Percentiles rank a stretch among this genome's conserved stretches.
Conservation (phyloP, 2,113 vertebrate genomes). For the Plotosus lineatus region DNA sequence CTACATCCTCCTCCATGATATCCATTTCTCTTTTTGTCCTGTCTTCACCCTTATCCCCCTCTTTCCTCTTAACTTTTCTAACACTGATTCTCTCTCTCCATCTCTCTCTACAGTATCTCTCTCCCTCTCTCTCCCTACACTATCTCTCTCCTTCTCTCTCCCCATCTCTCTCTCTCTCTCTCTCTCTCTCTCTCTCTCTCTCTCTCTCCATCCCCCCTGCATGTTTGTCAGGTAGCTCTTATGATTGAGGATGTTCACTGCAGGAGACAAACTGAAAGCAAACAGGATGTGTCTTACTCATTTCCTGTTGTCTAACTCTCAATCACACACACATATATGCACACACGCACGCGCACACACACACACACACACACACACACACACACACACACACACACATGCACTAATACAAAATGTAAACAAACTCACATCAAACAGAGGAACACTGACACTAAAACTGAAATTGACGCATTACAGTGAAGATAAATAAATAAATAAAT, state of each 20-base stretch:
- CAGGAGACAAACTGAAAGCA: constrained; percentile 7
- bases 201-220: neutral
- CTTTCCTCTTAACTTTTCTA: neutral
- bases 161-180: too few relatives aligned
- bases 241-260: neutral
- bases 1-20: neutral
- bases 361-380: constrained; percentile 26
- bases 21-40: neutral
- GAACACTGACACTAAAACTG: neutral
- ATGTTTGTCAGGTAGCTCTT: neutral
- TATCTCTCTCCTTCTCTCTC: neutral
- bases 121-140: neutral
- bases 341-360: neutral
- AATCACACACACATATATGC: constrained; percentile 16
- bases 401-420: constrained; percentile 2
- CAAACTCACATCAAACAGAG: neutral
- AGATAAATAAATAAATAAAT: too few relatives aligned
- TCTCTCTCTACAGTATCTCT: neutral
- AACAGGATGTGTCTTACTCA: constrained; percentile 30
- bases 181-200: neutral
- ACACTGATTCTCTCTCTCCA: neutral
- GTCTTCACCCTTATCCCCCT: neutral
- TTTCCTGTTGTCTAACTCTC: constrained; percentile 26
- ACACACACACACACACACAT: constrained; percentile 18
- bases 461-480: neutral